Conservation (phyloP, 2,113 vertebrate species). For the Cyprinodon variegatus region DNA sequence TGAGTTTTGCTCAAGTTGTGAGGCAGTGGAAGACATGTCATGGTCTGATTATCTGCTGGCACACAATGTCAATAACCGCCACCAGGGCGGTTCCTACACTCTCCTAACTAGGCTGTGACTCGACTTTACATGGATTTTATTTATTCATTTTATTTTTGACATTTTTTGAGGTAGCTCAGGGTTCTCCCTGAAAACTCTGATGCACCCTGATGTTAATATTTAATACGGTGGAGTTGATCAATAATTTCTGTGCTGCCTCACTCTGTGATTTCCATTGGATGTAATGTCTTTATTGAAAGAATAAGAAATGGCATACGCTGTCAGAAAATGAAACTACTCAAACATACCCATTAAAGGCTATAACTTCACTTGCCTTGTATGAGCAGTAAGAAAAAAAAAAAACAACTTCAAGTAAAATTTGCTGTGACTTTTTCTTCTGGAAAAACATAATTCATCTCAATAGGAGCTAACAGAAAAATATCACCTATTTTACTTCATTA, state of each 20-base stretch:
- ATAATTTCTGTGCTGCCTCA: conserved; percentile 33
- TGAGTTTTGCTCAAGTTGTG: neutral
- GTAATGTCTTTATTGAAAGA: conserved; percentile 1
- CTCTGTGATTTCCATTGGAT: neutral
- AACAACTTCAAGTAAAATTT: neutral
- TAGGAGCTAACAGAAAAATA: no score
- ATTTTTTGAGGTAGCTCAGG: conserved; percentile 36
- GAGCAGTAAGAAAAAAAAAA: neutral
- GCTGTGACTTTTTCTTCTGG: no score
- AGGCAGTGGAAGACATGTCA: conserved; percentile 11
- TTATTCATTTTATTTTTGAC: conserved; percentile 4
- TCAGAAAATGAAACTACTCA: neutral
- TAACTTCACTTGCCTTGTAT: neutral
- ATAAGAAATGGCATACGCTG: conserved; percentile 1
- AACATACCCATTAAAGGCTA: neutral
- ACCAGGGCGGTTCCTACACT: conserved; percentile 15
- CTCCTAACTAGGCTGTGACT: conserved; percentile 30
- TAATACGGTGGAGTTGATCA: conserved; percentile 57
- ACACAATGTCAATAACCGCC: conserved; percentile 39
- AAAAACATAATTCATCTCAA: no score
- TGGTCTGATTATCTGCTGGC: neutral
- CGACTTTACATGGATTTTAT: conserved; percentile 39
- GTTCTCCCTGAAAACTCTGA: conserved; percentile 39
- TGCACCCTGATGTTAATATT: conserved; percentile 50
- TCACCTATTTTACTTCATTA: no score